Base-by-base conservation (phyloP, 2,113 vertebrate species). In the Gnathonemus longibarbis region DNA sequence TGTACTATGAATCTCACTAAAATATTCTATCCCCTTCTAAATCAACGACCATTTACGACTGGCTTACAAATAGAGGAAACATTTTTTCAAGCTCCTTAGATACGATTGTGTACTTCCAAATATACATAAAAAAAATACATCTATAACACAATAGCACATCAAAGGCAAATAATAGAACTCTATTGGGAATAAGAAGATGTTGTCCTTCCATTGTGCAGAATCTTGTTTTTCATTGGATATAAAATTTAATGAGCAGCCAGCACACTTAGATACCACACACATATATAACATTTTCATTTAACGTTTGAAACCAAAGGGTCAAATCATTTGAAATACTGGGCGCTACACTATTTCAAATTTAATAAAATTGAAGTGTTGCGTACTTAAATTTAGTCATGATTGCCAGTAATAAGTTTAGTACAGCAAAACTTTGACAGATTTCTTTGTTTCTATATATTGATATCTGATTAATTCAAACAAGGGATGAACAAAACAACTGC, bases 21-120 rank as follows among this genome's bases (percentile, higher is more conserved):
- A 80, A 80, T 42, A 42, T n/a, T 42, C 83, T 84, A 46, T 42
- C 39, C 39, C 42, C 45, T 45, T 84, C 45, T 48, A 84, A 48
- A 10, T 46, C 90, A 92, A 93, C 90, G 58, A 58, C 52, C n/a
- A 53, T 15, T 77, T 66, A 90, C 87, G 88, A 89, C 6, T 48
- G 24, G 17, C 49, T 89, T 48, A 48, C n/a, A 48, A 46, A 85
- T 3, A 80, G 45, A 88, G 35, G 58, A 45, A 46, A 49, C 42
- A 74, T 89, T 45, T 50, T 66, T 50, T 86, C 84, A 86, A 86
- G 84, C 24, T 27, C 48, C n/a, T 27, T 27, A 49, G 84, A 24
- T 86, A 50, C 46, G 11, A 86, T 48, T 50, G 48, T 86, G 84
- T 86, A 50, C 45, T 49, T 49, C 5, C 45, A 86, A 27, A 27